Conservation (phyloP, 1,140 invertebrate genomes). For the Platyura marginata region DNA sequence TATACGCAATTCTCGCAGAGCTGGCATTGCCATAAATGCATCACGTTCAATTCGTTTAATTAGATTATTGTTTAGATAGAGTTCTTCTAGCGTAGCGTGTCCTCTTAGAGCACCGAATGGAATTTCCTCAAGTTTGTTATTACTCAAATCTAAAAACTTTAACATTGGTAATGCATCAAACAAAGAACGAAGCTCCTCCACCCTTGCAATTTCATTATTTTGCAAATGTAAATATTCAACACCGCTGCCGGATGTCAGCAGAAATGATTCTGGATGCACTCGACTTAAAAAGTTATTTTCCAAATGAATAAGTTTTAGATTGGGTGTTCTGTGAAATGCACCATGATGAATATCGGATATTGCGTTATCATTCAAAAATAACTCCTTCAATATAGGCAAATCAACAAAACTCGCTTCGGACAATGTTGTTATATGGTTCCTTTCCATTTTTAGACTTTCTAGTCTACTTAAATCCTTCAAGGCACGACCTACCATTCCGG, state of each 20-base stretch:
- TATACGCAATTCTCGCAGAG: constrained; percentile 55
- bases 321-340: constrained; percentile 58
- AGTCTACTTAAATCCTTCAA: constrained; percentile 52
- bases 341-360: constrained; percentile 57
- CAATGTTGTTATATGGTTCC: constrained; percentile 49
- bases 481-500: constrained; percentile 56
- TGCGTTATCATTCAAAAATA: constrained; percentile 52
- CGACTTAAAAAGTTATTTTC: constrained; percentile 58
- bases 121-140: constrained; percentile 47
- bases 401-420: constrained; percentile 65
- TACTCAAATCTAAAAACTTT: constrained; percentile 54
- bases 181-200: constrained; percentile 47
- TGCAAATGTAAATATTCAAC: constrained; percentile 59
- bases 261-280: constrained; percentile 62
- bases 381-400: constrained; percentile 42
- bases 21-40: constrained; percentile 62
- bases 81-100: constrained; percentile 54
- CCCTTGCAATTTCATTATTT: constrained; percentile 53
- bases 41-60: constrained; percentile 51
- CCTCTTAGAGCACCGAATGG: constrained; percentile 53
- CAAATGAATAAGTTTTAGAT: constrained; percentile 50
- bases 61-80: constrained; percentile 63
- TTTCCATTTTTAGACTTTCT: constrained; percentile 43
- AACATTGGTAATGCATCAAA: constrained; percentile 57
- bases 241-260: constrained; percentile 44